Evolutionary conservation across 2,888 invertebrate genomes (phyloP), one percentile per base, ranked within the genome.

Genomic region (Sphaeridia pumilis): DNA sequence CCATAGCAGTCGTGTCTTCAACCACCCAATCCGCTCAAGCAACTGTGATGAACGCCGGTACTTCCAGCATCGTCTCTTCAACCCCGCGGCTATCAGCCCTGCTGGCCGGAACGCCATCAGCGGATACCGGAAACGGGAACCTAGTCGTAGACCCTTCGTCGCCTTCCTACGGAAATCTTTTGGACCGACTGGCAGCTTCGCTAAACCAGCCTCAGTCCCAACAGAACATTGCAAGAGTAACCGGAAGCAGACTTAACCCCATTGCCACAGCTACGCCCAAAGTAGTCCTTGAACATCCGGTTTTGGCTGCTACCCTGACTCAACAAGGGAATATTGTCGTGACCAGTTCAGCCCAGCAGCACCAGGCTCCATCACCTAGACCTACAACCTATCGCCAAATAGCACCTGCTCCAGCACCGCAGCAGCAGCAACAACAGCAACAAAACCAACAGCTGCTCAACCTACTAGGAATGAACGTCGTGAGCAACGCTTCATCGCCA

Each of bases 21-120:
- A 55, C 59, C 4, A 27, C 49, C 12, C 34, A 27, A 24, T 53
- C 53, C 7, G 38, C 48, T 3, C 43, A 48, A 28, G 42, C n/a
- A 35, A 43, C 41, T n/a, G 25, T 54, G 4, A 27, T 54, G 20
- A 49, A 38, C 22, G 49, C 54, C 10, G 45, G 45, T 10, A 46
- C 51, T 4, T 45, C 45, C 5, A 58, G 56, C 45, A 51, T 60
- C 27, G 58, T 56, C 7, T 63, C 61, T 2, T 74, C 78, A 10
- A 76, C 78, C 71, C 75, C 77, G 34, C 74, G 77, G 36, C 69
- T 79, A 36, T 77, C 77, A 24, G 78, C 78, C 26, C 69, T 79
- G 45, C 67, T 79, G 46, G 78, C 77, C 51, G 77, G 78, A 20
- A 77, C 78, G 2, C 78, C 78, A 2, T 76, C 78, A 2, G 78